Evolutionary conservation across 2,113 vertebrate genomes (phyloP).

Genomic region (Orthonyx spaldingii): DNA sequence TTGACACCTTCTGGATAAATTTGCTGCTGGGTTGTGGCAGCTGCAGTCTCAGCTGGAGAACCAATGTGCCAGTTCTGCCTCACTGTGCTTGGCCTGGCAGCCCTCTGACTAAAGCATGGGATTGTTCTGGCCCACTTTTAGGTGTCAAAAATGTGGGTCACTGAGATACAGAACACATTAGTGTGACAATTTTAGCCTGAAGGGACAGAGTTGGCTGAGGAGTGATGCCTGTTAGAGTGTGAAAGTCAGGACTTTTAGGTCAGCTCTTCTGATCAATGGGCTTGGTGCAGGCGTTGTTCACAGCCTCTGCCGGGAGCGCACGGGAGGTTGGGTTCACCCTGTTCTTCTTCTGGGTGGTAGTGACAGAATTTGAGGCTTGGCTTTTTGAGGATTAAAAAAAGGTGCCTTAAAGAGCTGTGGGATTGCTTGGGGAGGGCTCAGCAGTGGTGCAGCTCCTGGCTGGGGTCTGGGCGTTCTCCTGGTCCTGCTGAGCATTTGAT

Average conservation of each 20-base stretch:
- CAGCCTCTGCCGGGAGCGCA: not conserved
- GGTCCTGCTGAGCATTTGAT: not conserved
- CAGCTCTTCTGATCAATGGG: not conserved
- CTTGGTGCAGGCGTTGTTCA: not conserved
- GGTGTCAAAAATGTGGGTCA: constrained; percentile 42
- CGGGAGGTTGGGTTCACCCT: not conserved
- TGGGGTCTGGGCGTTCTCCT: not conserved
- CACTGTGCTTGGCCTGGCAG: not conserved
- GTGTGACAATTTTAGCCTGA: not conserved
- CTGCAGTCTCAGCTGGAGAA: not conserved
- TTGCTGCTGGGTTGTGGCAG: not conserved
- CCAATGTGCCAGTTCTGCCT: not conserved
- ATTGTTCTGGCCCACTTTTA: not conserved
- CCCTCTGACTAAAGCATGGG: not conserved
- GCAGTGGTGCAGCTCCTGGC: not conserved
- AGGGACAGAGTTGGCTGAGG: not conserved
- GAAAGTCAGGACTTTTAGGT: not conserved
- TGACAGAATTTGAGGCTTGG: not conserved
- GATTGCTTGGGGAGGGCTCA: not conserved
- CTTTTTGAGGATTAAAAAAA: not conserved
- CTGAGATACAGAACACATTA: not conserved
- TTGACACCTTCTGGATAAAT: not conserved
- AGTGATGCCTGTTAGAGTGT: not conserved
- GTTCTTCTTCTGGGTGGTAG: not conserved
- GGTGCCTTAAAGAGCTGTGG: not conserved